Evolutionary conservation across 92 coral and sea anemone genomes (phyloP), one percentile per base, ranked within the genome.

Genomic region (Zoanthus sociatus): DNA sequence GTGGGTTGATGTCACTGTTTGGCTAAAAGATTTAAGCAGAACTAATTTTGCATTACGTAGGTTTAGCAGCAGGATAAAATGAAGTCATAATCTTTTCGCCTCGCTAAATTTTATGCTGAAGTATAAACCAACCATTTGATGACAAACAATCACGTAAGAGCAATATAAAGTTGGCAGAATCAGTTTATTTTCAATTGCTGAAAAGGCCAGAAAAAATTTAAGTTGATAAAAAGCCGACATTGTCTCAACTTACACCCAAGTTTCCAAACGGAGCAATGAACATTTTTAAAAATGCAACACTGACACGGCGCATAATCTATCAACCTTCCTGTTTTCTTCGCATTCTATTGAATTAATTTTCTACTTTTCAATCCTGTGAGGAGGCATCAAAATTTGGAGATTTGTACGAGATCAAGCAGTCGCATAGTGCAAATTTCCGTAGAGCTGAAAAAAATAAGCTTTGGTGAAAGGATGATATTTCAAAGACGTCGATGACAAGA

Each of bases 401-500:
- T 66, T 45, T 13, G 15, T 48, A 45, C 61, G 32, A 81, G 47
- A 64, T 66, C 63, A 42, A 26, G 67, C 32, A 67, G 55, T 1
- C 55, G 5, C 63, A 50, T 81, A 64, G 75, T 61, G 67, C 10
- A 17, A 64, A 81, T 81, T 66, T 67, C 73, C 45, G 54, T 46
- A 67, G 66, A 66, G 63, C 20, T 66, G 67, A 42, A 61, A 46
- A 73, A 63, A 81, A 30, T 46, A 81, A 66, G 45, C 13, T 42
- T 51, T 73, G 76, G 67, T 66, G 45, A 73, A 66, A 73, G 42
- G 30, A 7, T 66, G 85, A 81, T 58, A 81, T 66, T 66, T 81
- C 56, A 81, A 81, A 81, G 85, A 81, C 30, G 42, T 18, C 21
- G 85, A 81, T 67, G 85, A 81, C 85, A 81, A 46, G 85, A 37